Evolutionary conservation across 2,888 invertebrate genomes (phyloP), one percentile per base, ranked within the genome.

Genomic region (Troides oblongomaculatus): DNA sequence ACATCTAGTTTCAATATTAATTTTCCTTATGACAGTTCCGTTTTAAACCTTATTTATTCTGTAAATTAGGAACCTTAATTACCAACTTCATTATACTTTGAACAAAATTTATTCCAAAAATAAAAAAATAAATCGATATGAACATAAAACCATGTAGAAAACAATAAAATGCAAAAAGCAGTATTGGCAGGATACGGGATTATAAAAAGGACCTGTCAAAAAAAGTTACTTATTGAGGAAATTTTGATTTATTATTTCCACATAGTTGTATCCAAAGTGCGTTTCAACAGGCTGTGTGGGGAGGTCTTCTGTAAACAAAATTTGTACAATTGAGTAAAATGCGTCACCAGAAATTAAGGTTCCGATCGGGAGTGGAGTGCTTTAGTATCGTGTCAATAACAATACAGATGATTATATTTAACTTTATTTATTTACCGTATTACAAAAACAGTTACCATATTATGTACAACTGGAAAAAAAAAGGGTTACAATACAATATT

Each of bases 371-470:
- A 91, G 82, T 90, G 91, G 92, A 92, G 92, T 75, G 92, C 92
- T 90, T 89, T 84, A 84, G 81, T 86, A 82, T 85, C 77, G 82
- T 81, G 77, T 87, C 84, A 92, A 91, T 91, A 92, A 91, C 89
- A 92, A 92, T 90, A 88, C 92, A 89, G 58, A n/a, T 68, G 84
- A 82, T 79, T 85, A 90, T 92, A 89, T 91, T 90, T 88, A 80
- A 92, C 89, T 89, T 88, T 88, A 90, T 92, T 92, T 92, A 91
- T 92, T 92, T 86, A 92, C 85, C 87, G 89, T 91, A 92, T 87
- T 92, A 92, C 92, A 92, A 92, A 91, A 91, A 92, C 92, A 92
- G 91, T 90, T 91, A 91, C 87, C 87, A 90, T 89, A 87, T 94
- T 86, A 92, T 95, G 88, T 92, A 92, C 92, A 92, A 89, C 85